A percentile compares a stretch with the other conserved stretches of the same genome.
phyloP scores from a whole-genome alignment of 2,888 invertebrate genomes.

The Drosophila kuntzei region DNA sequence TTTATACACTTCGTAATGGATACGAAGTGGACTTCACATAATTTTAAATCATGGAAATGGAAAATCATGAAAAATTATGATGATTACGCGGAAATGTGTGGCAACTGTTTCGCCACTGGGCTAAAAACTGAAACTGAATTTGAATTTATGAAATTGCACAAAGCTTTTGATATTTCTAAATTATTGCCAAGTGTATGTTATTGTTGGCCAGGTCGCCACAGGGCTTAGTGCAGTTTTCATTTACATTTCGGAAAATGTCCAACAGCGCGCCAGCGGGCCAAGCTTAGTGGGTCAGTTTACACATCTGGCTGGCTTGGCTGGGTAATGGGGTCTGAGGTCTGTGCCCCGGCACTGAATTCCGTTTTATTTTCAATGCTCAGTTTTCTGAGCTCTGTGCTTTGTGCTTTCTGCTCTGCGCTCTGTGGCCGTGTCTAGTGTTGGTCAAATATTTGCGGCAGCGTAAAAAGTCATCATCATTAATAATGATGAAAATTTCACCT shows the following conservation, averaged over 20 bases:
- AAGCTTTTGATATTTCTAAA: conserved; percentile 62
- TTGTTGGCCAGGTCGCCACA: conserved; percentile 46
- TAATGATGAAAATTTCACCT: conserved; percentile 78
- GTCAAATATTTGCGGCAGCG: conserved; percentile 74
- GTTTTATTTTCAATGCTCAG: conserved; percentile 31
- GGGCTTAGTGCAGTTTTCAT: conserved; percentile 65
- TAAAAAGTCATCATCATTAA: conserved; percentile 80
- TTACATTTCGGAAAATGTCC: conserved; percentile 49
- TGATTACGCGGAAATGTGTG: conserved; percentile 79
- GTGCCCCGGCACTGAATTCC: conserved; percentile 33
- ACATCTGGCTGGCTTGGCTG: conserved; percentile 24
- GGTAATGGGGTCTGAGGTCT: conserved; percentile 22
- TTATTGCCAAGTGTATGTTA: conserved; percentile 54
- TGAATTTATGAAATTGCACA: conserved; percentile 74
- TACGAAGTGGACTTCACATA: conserved; percentile 45
- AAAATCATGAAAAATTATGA: conserved; percentile 66
- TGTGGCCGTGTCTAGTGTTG: conserved; percentile 59
- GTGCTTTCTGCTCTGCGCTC: no score
- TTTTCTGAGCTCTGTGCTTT: conserved; percentile 8
- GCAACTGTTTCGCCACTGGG: conserved; percentile 68
- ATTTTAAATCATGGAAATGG: conserved; percentile 49
- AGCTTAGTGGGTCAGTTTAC: conserved; percentile 75
- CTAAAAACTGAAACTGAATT: conserved; percentile 17
- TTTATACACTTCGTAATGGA: conserved; percentile 43
- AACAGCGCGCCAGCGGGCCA: conserved; percentile 18